phyloP scores from a whole-genome alignment of 2,113 vertebrate species.

The Orientallactaga bullata region DNA sequence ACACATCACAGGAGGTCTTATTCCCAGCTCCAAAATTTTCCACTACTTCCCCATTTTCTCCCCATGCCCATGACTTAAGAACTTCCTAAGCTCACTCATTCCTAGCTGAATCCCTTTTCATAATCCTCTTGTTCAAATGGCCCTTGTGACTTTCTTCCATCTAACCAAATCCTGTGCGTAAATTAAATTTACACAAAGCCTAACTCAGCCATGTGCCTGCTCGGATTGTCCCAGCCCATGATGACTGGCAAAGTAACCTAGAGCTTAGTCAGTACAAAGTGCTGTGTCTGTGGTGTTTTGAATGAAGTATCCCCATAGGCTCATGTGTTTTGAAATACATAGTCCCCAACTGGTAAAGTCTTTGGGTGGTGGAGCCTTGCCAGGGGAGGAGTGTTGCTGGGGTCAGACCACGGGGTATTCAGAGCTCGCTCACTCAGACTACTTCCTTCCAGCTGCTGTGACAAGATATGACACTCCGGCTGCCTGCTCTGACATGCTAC shows the following conservation, averaged over 20 bases:
- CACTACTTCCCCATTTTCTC: not conserved
- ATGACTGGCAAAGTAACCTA: no score
- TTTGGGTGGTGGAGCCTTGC: no score
- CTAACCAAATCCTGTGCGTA: conserved; percentile 4
- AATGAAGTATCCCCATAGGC: no score
- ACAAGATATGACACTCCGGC: no score
- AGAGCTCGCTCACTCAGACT: no score
- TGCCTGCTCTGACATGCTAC: no score
- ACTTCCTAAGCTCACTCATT: not conserved
- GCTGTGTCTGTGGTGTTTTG: no score
- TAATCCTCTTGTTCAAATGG: not conserved
- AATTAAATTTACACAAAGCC: conserved; percentile 8
- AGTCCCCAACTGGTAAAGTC: no score
- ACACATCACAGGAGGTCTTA: not conserved
- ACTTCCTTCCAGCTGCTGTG: no score
- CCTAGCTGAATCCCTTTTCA: not conserved
- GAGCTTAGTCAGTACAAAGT: not conserved
- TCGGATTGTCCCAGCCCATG: not conserved
- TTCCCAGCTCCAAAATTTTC: conserved; percentile 7
- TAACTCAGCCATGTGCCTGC: not conserved
- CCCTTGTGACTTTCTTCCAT: not conserved
- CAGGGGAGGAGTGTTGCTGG: no score
- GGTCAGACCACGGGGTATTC: no score
- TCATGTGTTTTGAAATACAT: no score
- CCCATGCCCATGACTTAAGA: not conserved